Evolutionary conservation across 2,113 vertebrate species (phyloP).

Genomic region (Pangasianodon hypophthalmus): DNA sequence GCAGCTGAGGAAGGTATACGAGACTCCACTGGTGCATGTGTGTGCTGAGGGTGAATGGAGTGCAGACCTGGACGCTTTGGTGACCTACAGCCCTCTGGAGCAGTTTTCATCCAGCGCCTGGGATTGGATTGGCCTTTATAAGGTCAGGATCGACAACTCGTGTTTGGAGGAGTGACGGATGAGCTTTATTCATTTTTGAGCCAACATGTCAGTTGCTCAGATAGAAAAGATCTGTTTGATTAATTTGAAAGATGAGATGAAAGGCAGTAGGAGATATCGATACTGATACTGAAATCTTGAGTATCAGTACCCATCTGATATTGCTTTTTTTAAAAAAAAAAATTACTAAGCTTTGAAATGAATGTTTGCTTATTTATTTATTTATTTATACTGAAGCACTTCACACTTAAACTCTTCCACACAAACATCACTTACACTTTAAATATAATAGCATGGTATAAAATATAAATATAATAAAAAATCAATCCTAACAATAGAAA

Average conservation of each 20-base stretch:
- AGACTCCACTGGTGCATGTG: conserved; percentile 77
- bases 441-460: background rate
- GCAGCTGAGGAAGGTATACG: conserved; percentile 80
- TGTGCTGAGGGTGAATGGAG: conserved; percentile 82
- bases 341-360: background rate
- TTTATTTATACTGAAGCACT: background rate
- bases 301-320: background rate
- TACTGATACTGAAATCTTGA: background rate
- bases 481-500: background rate
- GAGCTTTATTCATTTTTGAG: no score
- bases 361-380: background rate
- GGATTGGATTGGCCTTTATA: conserved; percentile 97
- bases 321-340: no score
- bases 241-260: no score
- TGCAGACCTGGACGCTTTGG: conserved; percentile 76
- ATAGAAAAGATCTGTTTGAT: no score
- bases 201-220: no score
- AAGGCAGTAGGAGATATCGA: background rate
- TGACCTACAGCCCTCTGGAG: conserved; percentile 76
- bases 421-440: background rate
- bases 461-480: background rate
- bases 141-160: conserved; percentile 70
- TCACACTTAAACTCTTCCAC: background rate
- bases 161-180: background rate
- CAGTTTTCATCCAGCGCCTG: conserved; percentile 85